These are phyloP conservation scores for Parthenolecanium corni DNA, from an alignment of 2,888 invertebrate species.

Conservation along the genomic window DNA sequence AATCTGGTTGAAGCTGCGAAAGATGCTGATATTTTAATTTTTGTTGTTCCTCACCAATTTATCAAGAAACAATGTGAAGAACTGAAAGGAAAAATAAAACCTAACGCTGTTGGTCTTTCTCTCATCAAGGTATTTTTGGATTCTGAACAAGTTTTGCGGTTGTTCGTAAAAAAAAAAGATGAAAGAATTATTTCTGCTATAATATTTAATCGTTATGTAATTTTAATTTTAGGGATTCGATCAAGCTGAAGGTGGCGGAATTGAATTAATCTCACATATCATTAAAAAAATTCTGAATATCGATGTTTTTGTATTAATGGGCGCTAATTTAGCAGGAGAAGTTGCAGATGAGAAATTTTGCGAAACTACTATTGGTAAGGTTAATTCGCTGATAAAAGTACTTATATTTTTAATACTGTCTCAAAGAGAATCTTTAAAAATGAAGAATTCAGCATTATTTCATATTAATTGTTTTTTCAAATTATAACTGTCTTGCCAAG, in stretches of 20 bases:
- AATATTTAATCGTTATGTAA: not conserved
- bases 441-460: too few relatives aligned
- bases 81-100: slow-evolving; percentile 77
- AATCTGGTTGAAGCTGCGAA: slow-evolving; percentile 80
- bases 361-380: slow-evolving; percentile 86
- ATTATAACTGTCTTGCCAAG: too few relatives aligned
- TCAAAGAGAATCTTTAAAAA: too few relatives aligned
- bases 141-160: not conserved
- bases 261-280: slow-evolving; percentile 90
- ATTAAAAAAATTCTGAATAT: slow-evolving; percentile 77
- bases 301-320: slow-evolving; percentile 93
- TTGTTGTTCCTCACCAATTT: slow-evolving; percentile 97
- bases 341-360: slow-evolving; percentile 96
- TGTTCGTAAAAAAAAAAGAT: not conserved
- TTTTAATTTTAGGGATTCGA: slow-evolving; percentile 62
- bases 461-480: too few relatives aligned
- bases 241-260: slow-evolving; percentile 77
- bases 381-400: not conserved
- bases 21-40: slow-evolving; percentile 87
- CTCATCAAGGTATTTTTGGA: slow-evolving; percentile 69
- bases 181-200: not conserved
- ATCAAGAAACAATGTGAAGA: slow-evolving; percentile 74
- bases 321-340: slow-evolving; percentile 94
- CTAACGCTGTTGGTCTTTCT: slow-evolving; percentile 80
- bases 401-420: too few relatives aligned